Base-by-base conservation (phyloP, 2,113 vertebrate species). In the Protobothrops mucrosquamatus region DNA sequence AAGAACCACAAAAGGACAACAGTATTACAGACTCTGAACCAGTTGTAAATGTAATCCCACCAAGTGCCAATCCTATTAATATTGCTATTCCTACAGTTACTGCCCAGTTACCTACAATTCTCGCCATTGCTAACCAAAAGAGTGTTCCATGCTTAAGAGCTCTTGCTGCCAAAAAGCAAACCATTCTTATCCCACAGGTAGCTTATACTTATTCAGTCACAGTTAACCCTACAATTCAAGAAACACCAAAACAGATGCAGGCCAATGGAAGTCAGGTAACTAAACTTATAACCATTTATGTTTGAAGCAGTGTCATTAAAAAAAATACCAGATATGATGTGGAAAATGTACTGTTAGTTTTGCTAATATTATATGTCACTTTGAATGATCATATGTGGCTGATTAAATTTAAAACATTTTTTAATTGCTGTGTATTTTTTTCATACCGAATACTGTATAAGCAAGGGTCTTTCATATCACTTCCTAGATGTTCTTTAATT, bases 141-240 rank as follows among this genome's bases (percentile, higher is more conserved):
- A 98, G 97, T 95, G 98, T 99, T 97, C 98, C 98, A 74, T 99
- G 99, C 97, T 98, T 99, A 89, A 97, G 98, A 96, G 98, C 99
- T 74, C 98, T 99, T 0, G 98, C 98, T 98, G 98, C 98, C 98
- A 99, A 98, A 98, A 99, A 99, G 97, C 99, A 99, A 97, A 98
- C 99, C 94, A 99, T 99, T 96, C 98, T 99, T 97, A 99, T 99
- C 97, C 99, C 99, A 88, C 99, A 99, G 98, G 98, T 99, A 97
- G 98, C 99, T 93, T 99, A 99, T 93, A 98, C 99, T 7, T 99
- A 99, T 94, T 98, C 98, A 93, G 97, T 99, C 96, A 98, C 98
- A 92, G 98, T 97, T 98, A 99, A 97, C 96, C 98, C 98, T 59
- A 98, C 98, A 3, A 97, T 98, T 94, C 98, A 98, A 20, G 98